phyloP scores from a whole-genome alignment of 1,140 invertebrate species.

The Trichonephila inaurata region DNA sequence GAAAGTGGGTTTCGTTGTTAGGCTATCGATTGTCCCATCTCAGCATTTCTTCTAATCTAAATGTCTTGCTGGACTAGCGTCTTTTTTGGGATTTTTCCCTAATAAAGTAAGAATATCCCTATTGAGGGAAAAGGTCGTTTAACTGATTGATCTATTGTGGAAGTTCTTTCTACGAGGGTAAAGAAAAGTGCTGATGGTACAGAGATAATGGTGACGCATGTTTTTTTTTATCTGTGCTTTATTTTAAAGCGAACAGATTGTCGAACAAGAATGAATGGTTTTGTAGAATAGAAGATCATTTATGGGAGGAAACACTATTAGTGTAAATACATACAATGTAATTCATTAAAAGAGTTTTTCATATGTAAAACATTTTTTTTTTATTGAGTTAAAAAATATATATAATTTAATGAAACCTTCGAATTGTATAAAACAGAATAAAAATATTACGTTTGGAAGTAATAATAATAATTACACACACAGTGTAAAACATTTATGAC shows the following conservation, averaged over 20 bases:
- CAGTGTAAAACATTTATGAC: too few relatives aligned
- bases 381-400: too few relatives aligned
- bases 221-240: not conserved
- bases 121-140: not conserved
- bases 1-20: constrained; percentile 51
- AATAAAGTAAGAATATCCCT: not conserved
- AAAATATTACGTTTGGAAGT: too few relatives aligned
- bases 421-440: too few relatives aligned
- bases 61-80: not conserved
- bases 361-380: too few relatives aligned
- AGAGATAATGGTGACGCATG: not conserved
- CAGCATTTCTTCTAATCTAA: constrained; percentile 49
- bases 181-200: not conserved
- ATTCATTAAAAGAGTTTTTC: too few relatives aligned
- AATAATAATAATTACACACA: too few relatives aligned
- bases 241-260: not conserved
- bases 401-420: too few relatives aligned
- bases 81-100: not conserved
- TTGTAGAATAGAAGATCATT: too few relatives aligned
- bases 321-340: too few relatives aligned
- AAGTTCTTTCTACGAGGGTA: not conserved
- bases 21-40: not conserved
- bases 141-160: not conserved
- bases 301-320: too few relatives aligned
- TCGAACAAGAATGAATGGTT: too few relatives aligned